These are phyloP conservation scores for Esox niger DNA, from an alignment of 2,113 vertebrate species.

Conservation along the genomic window DNA sequence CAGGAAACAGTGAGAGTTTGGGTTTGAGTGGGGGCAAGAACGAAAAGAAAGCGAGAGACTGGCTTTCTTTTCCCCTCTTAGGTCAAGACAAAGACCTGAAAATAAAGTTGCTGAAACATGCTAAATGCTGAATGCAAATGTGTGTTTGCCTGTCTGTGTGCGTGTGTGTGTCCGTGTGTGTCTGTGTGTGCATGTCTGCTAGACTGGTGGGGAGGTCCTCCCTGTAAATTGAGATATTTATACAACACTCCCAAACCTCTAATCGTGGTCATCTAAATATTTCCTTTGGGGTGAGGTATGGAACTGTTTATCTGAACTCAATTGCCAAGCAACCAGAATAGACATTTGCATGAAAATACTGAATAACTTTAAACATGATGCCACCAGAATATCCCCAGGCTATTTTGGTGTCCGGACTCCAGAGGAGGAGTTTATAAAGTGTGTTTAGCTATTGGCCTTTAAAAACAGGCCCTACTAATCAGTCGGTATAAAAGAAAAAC, in stretches of 20 bases:
- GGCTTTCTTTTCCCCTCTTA: constrained; percentile 48
- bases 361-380: constrained; percentile 67
- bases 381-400: constrained; percentile 43
- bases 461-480: constrained; percentile 52
- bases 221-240: constrained; percentile 60
- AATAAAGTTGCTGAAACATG: constrained; percentile 47
- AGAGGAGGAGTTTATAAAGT: constrained; percentile 19
- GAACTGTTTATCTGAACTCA: constrained; percentile 67
- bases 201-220: constrained; percentile 27
- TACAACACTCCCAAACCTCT: constrained; percentile 62
- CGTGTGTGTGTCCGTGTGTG: too few relatives aligned
- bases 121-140: constrained; percentile 52
- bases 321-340: constrained; percentile 63
- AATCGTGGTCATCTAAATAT: constrained; percentile 68
- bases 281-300: constrained; percentile 63
- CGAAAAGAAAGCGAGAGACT: background rate
- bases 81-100: constrained; percentile 46
- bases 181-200: too few relatives aligned
- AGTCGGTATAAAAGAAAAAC: constrained; percentile 46
- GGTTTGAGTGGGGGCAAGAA: background rate
- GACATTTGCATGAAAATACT: constrained; percentile 39
- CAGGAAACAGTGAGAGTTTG: constrained; percentile 8
- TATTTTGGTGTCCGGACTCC: constrained; percentile 59
- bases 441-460: constrained; percentile 43
- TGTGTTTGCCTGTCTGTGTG: constrained; percentile 16